A percentile compares a stretch with the other conserved stretches of the same genome.
These are phyloP conservation scores for Notarius lentiginosus DNA, from an alignment of 2,113 vertebrate genomes.

Conservation along the genomic window DNA sequence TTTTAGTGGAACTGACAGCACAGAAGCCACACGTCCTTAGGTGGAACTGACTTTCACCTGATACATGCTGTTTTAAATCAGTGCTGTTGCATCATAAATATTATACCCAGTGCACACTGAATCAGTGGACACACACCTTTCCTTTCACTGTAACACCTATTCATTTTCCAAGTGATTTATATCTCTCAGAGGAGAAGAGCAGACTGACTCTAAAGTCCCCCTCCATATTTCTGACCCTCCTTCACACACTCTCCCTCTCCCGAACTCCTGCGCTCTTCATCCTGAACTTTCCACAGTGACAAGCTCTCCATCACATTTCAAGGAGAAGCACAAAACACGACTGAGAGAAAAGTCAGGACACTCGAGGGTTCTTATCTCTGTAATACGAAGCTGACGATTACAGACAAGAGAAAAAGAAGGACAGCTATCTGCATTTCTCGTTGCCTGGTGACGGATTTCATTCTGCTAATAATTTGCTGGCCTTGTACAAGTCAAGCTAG, in stretches of 20 bases:
- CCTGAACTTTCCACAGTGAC: slow-evolving; percentile 59
- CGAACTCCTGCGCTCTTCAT: slow-evolving; percentile 51
- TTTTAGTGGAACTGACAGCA: neutral
- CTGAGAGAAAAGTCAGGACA: slow-evolving; percentile 12
- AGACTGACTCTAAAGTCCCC: slow-evolving; percentile 57
- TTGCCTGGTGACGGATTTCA: slow-evolving; percentile 66
- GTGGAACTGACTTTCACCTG: neutral
- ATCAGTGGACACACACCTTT: slow-evolving; percentile 4
- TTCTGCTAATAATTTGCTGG: slow-evolving; percentile 40
- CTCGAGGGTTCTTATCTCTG: slow-evolving; percentile 36
- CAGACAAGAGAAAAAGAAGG: slow-evolving; percentile 38
- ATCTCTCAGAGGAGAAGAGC: slow-evolving; percentile 44
- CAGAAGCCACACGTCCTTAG: neutral
- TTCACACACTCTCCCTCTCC: slow-evolving; percentile 38
- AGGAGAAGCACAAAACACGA: slow-evolving; percentile 58
- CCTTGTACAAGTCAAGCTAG: slow-evolving; percentile 32
- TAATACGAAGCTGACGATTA: slow-evolving; percentile 34
- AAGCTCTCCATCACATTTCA: slow-evolving; percentile 71
- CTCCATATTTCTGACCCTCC: slow-evolving; percentile 24
- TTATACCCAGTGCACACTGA: neutral
- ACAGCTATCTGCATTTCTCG: slow-evolving; percentile 57
- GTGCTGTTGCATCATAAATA: neutral
- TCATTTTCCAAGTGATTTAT: slow-evolving; percentile 60
- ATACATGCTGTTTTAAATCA: neutral
- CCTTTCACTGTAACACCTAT: slow-evolving; percentile 44